Conservation (phyloP, 2,113 vertebrate species). For the mouse (Mus musculus) region GRCm39 chr12:58806001-58806500, state of each 20-base stretch:
- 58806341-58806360: too few species aligned
- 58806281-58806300: too few species aligned
- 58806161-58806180: neutral
- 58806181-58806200: neutral
- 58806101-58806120: neutral
- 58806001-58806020: too few species aligned
- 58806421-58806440: neutral
- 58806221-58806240: neutral
- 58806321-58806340: too few species aligned
- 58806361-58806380: too few species aligned
- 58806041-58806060: too few species aligned
- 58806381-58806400: too few species aligned
- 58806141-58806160: constrained; percentile 21
- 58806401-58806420: neutral
- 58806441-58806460: neutral
- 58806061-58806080: too few species aligned
- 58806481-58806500: neutral
- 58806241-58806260: neutral
- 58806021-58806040: too few species aligned
- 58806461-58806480: neutral
- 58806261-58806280: too few species aligned
- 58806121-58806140: neutral
- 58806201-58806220: neutral
- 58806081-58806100: too few species aligned
- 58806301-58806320: too few species aligned